Evolutionary conservation across 2,113 vertebrate species (phyloP), one percentile per base, ranked within the genome.

Genomic region (Scomber scombrus): DNA sequence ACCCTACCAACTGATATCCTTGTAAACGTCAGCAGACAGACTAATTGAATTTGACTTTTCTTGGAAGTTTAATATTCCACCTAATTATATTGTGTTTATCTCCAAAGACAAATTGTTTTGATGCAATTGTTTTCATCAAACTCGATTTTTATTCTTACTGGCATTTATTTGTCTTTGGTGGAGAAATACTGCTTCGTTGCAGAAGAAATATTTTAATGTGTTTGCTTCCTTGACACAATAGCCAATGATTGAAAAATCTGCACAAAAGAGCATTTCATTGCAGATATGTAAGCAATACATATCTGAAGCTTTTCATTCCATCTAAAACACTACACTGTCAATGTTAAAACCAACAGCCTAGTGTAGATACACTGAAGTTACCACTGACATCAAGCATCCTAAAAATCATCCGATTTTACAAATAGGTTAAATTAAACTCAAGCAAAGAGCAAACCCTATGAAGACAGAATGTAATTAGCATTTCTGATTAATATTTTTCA

Each of bases 381-480:
- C 18, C 3, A 14, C 3, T 61, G 40, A 56, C 6, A 34, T 46
- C 12, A 23, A 50, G 2, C 40, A 50, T 50, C 21, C 70, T 40
- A 3, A 75, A 80, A 75, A 80, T 54, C 52, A 65, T 62, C 50
- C 56, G 52, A 71, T 80, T 70, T 78, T 66, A 74, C 51, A 84
- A 83, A 86, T 51, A 65, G 14, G 62, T 60, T 65, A 26, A 74
- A 79, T 76, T 68, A 57, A 81, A 80, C 65, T 47, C 45, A 55
- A 67, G 57, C 46, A 40, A 78, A 76, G 45, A 76, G 21, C 69
- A 29, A 18, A 16, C 19, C 51, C 54, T 52, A 64, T 64, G 40
- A 88, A 84, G 89, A 77, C 58, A 31, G 52, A 79, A 85, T 61
- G 52, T 43, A 82, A 92, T 92, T 85, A 88, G 71, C 85, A 84